Evolutionary conservation across 2,797 vertebrate genomes (phyloP).

Genomic region (Spondyliosoma cantharus): DNA sequence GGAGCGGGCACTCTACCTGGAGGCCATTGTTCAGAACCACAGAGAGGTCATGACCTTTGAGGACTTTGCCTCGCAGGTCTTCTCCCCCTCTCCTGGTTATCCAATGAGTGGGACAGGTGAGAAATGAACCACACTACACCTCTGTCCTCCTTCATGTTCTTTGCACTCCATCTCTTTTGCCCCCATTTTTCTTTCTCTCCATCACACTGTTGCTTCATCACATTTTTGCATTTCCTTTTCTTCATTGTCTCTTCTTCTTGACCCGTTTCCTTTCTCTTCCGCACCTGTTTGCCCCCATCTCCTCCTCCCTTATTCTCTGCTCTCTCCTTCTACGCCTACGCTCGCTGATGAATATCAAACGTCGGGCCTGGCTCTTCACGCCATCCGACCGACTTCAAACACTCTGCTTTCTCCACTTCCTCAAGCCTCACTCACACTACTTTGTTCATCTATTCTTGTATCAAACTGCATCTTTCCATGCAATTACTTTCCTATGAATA

Average conservation of each 20-base stretch:
- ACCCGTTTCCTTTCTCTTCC: conserved; percentile 41
- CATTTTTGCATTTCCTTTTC: conserved; percentile 33
- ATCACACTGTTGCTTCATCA: conserved; percentile 31
- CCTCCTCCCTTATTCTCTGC: conserved; percentile 42
- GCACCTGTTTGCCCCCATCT: conserved; percentile 57
- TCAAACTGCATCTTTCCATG: conserved; percentile 65
- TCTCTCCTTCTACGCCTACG: conserved; percentile 69
- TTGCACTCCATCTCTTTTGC: conserved; percentile 14
- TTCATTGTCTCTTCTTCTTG: conserved; percentile 35
- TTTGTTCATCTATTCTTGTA: conserved; percentile 78
- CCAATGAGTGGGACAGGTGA: conserved; percentile 94
- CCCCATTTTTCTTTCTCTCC: conserved; percentile 1
- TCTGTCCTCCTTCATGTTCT: conserved; percentile 83
- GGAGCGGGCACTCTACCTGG: conserved; percentile 95
- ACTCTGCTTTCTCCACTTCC: conserved; percentile 63
- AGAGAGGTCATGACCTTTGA: conserved; percentile 98
- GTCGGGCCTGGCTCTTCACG: conserved; percentile 77
- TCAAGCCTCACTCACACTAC: conserved; percentile 72
- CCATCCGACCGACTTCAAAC: conserved; percentile 74
- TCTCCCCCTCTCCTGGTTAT: conserved; percentile 93
- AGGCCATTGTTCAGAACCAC: conserved; percentile 98
- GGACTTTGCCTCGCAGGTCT: conserved; percentile 97
- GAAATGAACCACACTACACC: conserved; percentile 74
- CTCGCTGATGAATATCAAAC: conserved; percentile 90
- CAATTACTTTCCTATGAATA: conserved; percentile 74